Evolutionary conservation across 2,797 vertebrate species (phyloP).

Genomic region (Lemur catta): DNA sequence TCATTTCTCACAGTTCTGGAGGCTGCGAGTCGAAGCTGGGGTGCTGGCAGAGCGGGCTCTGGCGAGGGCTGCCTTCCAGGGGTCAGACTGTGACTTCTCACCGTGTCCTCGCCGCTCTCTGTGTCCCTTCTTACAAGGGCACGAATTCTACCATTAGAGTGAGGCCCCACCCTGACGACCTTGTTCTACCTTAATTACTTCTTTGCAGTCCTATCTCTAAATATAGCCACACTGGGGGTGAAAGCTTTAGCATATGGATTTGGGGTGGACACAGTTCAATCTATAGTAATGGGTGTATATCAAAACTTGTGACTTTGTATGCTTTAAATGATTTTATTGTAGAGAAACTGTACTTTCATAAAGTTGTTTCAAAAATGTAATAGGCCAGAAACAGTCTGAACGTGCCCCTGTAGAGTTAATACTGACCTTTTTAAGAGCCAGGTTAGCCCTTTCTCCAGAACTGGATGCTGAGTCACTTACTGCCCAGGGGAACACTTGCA

Average conservation of each 20-base stretch:
- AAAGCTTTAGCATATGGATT: not conserved
- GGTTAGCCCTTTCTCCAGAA: not conserved
- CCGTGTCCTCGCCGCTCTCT: not conserved
- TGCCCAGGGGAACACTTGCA: not conserved
- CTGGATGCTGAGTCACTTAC: not conserved
- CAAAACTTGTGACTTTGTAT: not conserved
- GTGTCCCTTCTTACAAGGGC: not conserved
- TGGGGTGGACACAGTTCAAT: not conserved
- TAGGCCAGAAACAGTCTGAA: not conserved
- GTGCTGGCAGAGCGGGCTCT: not conserved
- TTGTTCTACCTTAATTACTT: not conserved
- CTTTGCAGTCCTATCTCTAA: not conserved
- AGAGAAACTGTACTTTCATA: not conserved
- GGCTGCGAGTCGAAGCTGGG: not conserved
- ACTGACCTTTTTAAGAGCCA: not conserved
- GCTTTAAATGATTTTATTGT: not conserved
- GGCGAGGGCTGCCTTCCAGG: not conserved
- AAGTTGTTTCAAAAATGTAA: not conserved
- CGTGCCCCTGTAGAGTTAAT: not conserved
- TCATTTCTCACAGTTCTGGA: not conserved
- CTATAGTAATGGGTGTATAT: not conserved
- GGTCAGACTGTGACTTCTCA: not conserved
- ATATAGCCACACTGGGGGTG: fast-evolving
- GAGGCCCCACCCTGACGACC: no score
- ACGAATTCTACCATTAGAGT: not conserved